Percentiles rank a stretch among this genome's conserved stretches.
phyloP scores from a whole-genome alignment of 2,113 vertebrate species.

The Phocoena sinus region DNA sequence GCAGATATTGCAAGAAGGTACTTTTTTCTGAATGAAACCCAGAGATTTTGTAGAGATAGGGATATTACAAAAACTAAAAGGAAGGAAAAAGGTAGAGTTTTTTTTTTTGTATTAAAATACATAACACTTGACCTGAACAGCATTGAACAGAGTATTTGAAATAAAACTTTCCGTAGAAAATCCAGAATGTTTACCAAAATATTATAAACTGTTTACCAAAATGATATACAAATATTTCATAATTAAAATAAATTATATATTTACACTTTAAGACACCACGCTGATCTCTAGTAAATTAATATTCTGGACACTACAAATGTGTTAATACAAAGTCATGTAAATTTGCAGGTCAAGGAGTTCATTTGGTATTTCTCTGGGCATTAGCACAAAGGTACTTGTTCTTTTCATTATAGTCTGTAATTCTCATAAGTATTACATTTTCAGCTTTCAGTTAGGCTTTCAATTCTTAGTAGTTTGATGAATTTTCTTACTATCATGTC shows the following conservation, averaged over 20 bases:
- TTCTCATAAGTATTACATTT: constrained; percentile 71
- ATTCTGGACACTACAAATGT: constrained; percentile 60
- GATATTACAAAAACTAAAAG: neutral
- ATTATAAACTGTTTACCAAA: neutral
- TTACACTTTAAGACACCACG: neutral
- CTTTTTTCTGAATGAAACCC: neutral
- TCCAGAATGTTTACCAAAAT: neutral
- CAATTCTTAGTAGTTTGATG: constrained; percentile 60
- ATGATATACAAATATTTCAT: neutral
- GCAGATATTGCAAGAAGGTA: neutral
- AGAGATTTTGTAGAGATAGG: neutral
- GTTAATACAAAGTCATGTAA: constrained; percentile 55
- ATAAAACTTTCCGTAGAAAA: neutral
- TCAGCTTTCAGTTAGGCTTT: constrained; percentile 66
- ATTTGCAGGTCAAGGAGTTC: constrained; percentile 50
- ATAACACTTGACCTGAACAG: neutral
- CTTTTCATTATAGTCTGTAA: constrained; percentile 58
- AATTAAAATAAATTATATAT: neutral
- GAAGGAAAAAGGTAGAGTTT: neutral
- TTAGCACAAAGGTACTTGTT: constrained; percentile 59
- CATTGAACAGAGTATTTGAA: neutral
- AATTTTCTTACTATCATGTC: constrained; percentile 63
- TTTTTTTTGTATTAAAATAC: neutral
- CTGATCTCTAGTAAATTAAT: constrained; percentile 13
- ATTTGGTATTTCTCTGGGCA: constrained; percentile 58